phyloP scores from a whole-genome alignment of 2,113 vertebrate species.

The Nothoprocta perdicaria region DNA sequence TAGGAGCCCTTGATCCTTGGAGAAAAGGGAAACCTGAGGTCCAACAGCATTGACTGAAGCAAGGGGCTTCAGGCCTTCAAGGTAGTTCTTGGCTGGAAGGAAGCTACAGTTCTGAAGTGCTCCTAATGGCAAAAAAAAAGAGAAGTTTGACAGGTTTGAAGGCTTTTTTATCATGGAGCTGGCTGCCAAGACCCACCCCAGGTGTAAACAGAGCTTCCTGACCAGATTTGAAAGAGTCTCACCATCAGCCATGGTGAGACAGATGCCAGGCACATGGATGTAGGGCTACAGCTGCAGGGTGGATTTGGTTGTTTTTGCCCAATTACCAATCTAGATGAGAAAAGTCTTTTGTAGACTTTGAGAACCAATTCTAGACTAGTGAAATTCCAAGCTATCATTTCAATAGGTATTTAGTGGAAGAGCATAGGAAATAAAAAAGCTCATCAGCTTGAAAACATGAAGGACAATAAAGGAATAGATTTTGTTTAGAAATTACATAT shows the following conservation, averaged over 20 bases:
- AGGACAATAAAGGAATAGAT: background rate
- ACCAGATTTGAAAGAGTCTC: background rate
- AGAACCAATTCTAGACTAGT: background rate
- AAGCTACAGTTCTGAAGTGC: background rate
- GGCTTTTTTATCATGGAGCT: background rate
- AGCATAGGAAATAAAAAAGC: background rate
- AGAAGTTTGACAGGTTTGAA: background rate
- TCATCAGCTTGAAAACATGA: background rate
- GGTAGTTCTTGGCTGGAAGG: background rate
- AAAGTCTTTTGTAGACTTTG: background rate
- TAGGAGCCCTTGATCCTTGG: background rate
- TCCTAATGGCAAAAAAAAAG: background rate
- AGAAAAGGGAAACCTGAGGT: background rate
- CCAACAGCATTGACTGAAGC: rapidly evolving
- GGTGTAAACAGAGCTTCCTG: background rate
- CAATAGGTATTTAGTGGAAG: background rate
- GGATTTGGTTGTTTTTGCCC: background rate
- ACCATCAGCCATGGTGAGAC: background rate
- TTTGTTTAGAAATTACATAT: background rate
- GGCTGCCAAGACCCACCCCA: background rate
- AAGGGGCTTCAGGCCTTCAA: background rate
- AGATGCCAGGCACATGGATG: background rate
- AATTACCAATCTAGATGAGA: background rate
- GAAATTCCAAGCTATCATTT: background rate
- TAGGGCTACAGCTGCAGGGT: background rate